Evolutionary conservation across 2,113 vertebrate genomes (phyloP), one percentile per base, ranked within the genome.

Genomic region (Sialia sialis): DNA sequence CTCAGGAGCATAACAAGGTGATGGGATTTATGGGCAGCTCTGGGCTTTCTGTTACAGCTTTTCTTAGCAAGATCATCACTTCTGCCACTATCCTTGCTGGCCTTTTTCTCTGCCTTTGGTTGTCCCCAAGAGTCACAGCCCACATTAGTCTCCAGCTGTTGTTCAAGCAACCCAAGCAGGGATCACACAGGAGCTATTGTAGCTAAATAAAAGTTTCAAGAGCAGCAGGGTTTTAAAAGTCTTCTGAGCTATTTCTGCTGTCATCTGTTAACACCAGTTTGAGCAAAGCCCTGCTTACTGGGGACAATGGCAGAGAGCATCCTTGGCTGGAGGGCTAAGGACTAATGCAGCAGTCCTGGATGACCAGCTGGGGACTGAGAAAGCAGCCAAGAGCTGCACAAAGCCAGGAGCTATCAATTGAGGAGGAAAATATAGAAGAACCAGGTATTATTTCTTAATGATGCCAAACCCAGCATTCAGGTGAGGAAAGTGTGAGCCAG

Each of bases 51-150:
- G 15, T 81, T 94, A 60, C 38, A 64, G 68, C 86, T 92, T 94
- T 95, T 36, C 89, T 87, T 59, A 91, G 91, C 82, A 77, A 91
- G 72, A 91, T 91, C 94, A 80, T 95, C 87, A 90, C 82, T 91
- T 95, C 39, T 77, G 52, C 62, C 72, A 20, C 93, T 84, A 44
- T 72, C 69, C 69, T 63, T 58, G 48, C 83, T 92, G 90, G 86
- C 58, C 84, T 84, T 90, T 85, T 86, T 85, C 67, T 69, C 67
- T 82, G 67, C 26, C 46, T 94, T 88, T 77, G 72, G 64, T 67
- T 4, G 11, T 58, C 80, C 83, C 83, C 68, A 44, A 18, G 94
- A 86, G 86, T 52, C 7, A 0, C 76, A 95, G 92, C 51, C 79
- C 51, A 59, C 82, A 74, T 93, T 77, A 89, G 29, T 63, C 75